Evolutionary conservation across 2,113 vertebrate species (phyloP).

Genomic region (Megalops atlanticus): DNA sequence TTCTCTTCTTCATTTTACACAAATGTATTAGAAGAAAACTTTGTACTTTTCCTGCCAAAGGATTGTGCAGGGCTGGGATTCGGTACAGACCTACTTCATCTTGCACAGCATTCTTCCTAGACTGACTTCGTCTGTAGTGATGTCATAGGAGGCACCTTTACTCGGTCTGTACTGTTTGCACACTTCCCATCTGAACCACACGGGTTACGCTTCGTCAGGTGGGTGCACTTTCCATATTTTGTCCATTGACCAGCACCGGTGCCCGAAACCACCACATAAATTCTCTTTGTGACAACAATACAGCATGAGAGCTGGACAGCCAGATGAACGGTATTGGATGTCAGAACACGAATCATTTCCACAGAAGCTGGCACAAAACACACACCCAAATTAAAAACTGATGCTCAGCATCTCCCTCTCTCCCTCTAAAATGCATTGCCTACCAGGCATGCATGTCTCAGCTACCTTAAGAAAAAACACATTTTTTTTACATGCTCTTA

Average conservation of each 20-base stretch:
- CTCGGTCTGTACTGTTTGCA: neutral
- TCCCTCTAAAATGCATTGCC: constrained; percentile 8
- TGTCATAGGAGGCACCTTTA: neutral
- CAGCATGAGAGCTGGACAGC: neutral
- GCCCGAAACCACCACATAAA: neutral
- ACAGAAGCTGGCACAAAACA: neutral
- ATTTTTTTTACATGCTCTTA: neutral
- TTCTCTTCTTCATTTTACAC: neutral
- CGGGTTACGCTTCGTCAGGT: neutral
- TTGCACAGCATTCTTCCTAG: neutral
- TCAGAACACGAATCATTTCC: neutral
- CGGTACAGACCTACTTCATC: neutral
- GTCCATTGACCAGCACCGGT: too few relatives aligned
- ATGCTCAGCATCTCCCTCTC: constrained; percentile 15
- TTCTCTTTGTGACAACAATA: neutral
- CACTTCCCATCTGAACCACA: neutral
- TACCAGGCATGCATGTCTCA: neutral
- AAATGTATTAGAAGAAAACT: neutral
- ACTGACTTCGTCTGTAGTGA: neutral
- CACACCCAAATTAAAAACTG: neutral
- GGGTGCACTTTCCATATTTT: neutral
- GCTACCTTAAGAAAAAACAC: neutral
- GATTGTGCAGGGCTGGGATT: neutral
- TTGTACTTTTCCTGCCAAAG: neutral
- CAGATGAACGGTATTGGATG: neutral